These are phyloP conservation scores for Coracias cyanogaster DNA, from an alignment of 2,797 vertebrate species.

Conservation along the genomic window DNA sequence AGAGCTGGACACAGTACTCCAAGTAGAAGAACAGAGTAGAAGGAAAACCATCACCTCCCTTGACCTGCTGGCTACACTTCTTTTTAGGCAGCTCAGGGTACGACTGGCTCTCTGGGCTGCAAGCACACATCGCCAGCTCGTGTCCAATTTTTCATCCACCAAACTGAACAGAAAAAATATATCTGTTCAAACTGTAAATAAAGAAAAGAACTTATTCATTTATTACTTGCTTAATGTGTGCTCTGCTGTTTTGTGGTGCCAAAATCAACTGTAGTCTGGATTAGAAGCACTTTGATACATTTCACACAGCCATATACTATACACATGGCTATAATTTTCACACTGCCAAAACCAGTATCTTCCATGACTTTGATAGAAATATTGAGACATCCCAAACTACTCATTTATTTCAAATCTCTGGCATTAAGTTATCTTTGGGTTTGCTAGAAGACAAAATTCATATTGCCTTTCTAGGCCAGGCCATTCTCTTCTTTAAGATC, in stretches of 20 bases:
- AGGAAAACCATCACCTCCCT: background rate
- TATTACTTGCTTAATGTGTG: background rate
- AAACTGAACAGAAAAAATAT: background rate
- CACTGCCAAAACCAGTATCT: background rate
- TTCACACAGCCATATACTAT: background rate
- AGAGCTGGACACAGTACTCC: background rate
- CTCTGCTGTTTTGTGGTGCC: background rate
- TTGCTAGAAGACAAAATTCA: background rate
- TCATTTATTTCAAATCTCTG: background rate
- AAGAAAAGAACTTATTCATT: background rate
- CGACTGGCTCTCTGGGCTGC: fast-evolving
- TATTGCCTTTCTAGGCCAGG: background rate
- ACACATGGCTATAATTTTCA: background rate
- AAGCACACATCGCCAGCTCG: background rate
- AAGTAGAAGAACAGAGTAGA: background rate
- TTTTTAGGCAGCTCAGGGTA: background rate
- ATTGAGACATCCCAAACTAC: background rate
- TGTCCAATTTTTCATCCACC: background rate
- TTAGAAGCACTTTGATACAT: background rate
- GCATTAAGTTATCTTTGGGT: background rate
- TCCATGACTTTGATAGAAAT: background rate
- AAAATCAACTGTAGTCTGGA: background rate
- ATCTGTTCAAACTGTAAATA: background rate
- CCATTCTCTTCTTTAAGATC: background rate
- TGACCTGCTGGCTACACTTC: fast-evolving